Evolutionary conservation across 2,113 vertebrate genomes (phyloP), one percentile per base, ranked within the genome.

Genomic region (Crypturellus undulatus): DNA sequence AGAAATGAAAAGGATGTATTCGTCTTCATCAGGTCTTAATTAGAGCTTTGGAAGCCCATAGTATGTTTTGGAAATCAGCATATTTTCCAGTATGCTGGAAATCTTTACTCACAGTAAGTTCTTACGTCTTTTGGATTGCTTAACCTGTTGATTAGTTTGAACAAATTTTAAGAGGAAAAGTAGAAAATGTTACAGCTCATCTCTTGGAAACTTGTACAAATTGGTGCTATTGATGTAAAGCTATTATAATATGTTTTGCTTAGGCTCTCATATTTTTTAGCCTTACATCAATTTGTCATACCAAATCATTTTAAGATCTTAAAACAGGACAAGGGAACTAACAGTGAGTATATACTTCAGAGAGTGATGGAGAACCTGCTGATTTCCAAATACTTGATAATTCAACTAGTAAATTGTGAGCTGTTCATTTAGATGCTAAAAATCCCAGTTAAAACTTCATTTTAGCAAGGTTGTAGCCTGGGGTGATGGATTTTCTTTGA

Each of bases 71-170:
- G 78, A 87, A 83, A 72, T 86, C 0, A 0, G 4, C 13, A 2
- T 81, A 32, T 94, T 93, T 91, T 94, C 76, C 65, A 72, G 47
- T 69, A 60, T 78, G 32, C 49, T 93, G 69, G 68, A 91, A 92
- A 76, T 52, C 76, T 84, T 96, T 90, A n/a, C 58, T 88, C 5
- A 1, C 26, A 63, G 3, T 54, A 45, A 75, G 26, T 88, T 65
- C 42, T 64, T 89, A 20, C 3, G 65, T 19, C 14, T 73, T 95
- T 76, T 76, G 26, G 77, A 21, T 96, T 90, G 80, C 52, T 90
- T 93, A 89, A 90, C 73, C 49, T 92, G 69, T 84, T 96, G 83
- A 77, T 89, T 45, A 84, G 16, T 84, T 78, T 58, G 47, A 71
- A 60, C 3, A 43, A 83, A 88, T 71, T 68, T 12, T 4, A 64